Conservation (phyloP, 1,140 invertebrate species). For the Drosophila subobscura region DNA sequence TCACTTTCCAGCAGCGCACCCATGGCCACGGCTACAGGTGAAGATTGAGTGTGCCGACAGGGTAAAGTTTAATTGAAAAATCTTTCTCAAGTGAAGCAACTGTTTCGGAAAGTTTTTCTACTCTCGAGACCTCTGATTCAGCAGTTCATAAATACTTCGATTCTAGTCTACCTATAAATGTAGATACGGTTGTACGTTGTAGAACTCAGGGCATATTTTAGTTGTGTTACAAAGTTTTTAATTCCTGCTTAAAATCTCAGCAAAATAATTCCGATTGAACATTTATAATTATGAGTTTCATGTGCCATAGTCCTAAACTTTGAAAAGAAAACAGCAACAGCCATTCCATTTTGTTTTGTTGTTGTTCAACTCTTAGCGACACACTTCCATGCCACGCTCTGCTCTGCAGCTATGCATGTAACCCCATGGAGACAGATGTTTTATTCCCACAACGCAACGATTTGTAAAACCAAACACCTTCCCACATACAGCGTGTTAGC, state of each 20-base stretch:
- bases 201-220: too few species aligned
- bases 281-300: too few species aligned
- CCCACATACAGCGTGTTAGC: slow-evolving; percentile 9
- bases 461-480: slow-evolving; percentile 58
- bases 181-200: too few species aligned
- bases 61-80: slow-evolving; percentile 54
- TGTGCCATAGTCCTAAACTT: background rate
- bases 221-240: too few species aligned
- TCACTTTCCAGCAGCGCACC: slow-evolving; percentile 19
- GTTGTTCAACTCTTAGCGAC: slow-evolving; percentile 19
- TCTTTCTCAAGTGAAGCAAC: slow-evolving; percentile 1
- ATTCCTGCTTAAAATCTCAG: too few species aligned
- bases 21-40: background rate
- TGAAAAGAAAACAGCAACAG: background rate
- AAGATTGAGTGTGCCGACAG: slow-evolving; percentile 7
- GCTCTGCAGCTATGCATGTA: slow-evolving; percentile 4
- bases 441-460: slow-evolving; percentile 47
- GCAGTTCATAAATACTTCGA: too few species aligned
- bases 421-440: slow-evolving; percentile 38
- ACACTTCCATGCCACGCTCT: slow-evolving; percentile 23
- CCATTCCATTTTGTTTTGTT: slow-evolving; percentile 25
- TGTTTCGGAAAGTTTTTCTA: background rate
- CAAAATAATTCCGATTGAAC: too few species aligned
- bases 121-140: too few species aligned
- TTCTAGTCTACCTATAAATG: too few species aligned